phyloP scores from a whole-genome alignment of 1,140 invertebrate genomes.

The Diachasma alloeum region DNA sequence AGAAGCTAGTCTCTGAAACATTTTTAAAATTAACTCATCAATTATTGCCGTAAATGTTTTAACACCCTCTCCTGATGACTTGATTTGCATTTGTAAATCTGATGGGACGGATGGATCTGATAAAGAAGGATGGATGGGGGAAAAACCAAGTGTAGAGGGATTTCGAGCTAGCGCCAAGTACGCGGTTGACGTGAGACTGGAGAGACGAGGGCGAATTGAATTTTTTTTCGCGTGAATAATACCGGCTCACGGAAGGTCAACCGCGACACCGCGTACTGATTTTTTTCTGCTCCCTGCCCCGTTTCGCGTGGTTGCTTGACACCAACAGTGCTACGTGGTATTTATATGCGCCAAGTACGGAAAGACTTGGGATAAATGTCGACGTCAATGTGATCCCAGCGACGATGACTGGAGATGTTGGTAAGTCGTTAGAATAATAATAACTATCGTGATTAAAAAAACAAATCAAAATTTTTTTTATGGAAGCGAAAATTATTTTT shows the following conservation, averaged over 20 bases:
- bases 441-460: too few relatives aligned
- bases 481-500: too few relatives aligned
- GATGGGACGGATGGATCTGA: too few relatives aligned
- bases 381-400: conserved; percentile 4
- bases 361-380: conserved; percentile 17
- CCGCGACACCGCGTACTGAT: conserved; percentile 12
- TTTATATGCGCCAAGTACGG: conserved; percentile 26
- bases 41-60: too few relatives aligned
- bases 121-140: too few relatives aligned
- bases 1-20: too few relatives aligned
- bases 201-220: background rate
- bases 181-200: background rate
- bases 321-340: conserved; percentile 5
- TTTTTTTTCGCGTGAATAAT: background rate
- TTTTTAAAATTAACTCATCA: too few relatives aligned
- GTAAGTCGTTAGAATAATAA: conserved; percentile 32
- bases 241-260: background rate
- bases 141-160: too few relatives aligned
- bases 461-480: too few relatives aligned
- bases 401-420: conserved; percentile 27
- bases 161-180: too few relatives aligned
- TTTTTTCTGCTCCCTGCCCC: background rate
- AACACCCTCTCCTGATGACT: too few relatives aligned
- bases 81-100: too few relatives aligned
- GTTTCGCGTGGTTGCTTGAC: background rate